Conservation (phyloP, 2,888 invertebrate genomes). For the Campoplex nolae region DNA sequence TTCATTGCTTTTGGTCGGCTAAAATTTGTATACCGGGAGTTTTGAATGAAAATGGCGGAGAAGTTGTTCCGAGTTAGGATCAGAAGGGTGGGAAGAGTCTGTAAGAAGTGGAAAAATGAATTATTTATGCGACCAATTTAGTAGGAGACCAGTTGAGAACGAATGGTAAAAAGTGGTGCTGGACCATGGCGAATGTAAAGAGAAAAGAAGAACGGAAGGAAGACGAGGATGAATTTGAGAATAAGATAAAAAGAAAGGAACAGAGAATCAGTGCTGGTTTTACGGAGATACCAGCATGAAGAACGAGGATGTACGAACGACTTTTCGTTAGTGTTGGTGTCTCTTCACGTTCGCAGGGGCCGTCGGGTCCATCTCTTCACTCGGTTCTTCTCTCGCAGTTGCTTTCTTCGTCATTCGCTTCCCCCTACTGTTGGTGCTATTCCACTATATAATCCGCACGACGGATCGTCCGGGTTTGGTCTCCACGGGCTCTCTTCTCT, state of each 20-base stretch:
- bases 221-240: slow-evolving; percentile 32
- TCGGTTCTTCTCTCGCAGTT: slow-evolving; percentile 58
- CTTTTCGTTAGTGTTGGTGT: slow-evolving; percentile 78
- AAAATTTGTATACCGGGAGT: neutral
- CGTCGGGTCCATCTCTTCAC: slow-evolving; percentile 63
- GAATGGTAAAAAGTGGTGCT: slow-evolving; percentile 1
- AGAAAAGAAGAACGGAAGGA: slow-evolving; percentile 40
- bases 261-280: slow-evolving; percentile 50
- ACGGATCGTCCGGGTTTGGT: slow-evolving; percentile 73
- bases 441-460: slow-evolving; percentile 42
- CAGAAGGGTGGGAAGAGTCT: neutral
- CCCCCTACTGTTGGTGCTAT: slow-evolving; percentile 13
- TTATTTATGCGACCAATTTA: neutral
- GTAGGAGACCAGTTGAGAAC: neutral
- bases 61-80: neutral
- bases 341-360: slow-evolving; percentile 70
- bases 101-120: neutral
- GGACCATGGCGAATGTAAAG: slow-evolving; percentile 4
- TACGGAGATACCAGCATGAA: slow-evolving; percentile 68
- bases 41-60: neutral
- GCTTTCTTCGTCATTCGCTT: slow-evolving; percentile 49
- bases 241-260: slow-evolving; percentile 41
- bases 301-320: slow-evolving; percentile 77
- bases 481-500: slow-evolving; percentile 73
- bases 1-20: neutral